Percentiles rank a stretch among this genome's conserved stretches.
Evolutionary conservation across 2,888 invertebrate genomes (phyloP).

Genomic region (Sthenelais limicola): DNA sequence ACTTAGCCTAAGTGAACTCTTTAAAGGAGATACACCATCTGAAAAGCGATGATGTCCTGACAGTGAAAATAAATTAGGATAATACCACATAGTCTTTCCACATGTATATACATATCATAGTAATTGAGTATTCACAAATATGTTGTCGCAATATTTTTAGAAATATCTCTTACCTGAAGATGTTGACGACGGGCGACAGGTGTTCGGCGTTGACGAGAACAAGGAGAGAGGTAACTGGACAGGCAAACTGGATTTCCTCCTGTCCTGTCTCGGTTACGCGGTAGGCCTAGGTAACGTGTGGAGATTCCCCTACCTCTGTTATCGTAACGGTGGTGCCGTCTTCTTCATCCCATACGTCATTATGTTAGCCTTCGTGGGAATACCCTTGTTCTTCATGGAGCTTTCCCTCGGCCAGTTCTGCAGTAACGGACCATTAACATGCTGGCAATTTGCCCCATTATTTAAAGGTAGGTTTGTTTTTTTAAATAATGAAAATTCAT

Average conservation of each 20-base stretch:
- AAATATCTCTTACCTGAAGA: slow-evolving; percentile 29
- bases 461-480: slow-evolving; percentile 41
- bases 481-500: too few relatives aligned
- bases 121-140: too few relatives aligned
- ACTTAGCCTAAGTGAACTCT: too few relatives aligned
- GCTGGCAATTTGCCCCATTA: slow-evolving; percentile 44
- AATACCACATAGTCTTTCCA: too few relatives aligned
- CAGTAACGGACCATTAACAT: slow-evolving; percentile 65
- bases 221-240: slow-evolving; percentile 74
- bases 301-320: slow-evolving; percentile 77
- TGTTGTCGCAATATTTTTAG: too few relatives aligned
- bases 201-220: slow-evolving; percentile 72
- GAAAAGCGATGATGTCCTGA: too few relatives aligned
- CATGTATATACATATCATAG: too few relatives aligned
- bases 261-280: slow-evolving; percentile 65
- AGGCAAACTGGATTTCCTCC: slow-evolving; percentile 75
- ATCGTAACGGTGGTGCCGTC: slow-evolving; percentile 68
- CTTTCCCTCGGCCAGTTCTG: slow-evolving; percentile 69
- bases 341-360: slow-evolving; percentile 70
- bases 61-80: too few relatives aligned
- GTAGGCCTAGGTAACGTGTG: slow-evolving; percentile 74
- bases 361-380: slow-evolving; percentile 68
- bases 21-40: too few relatives aligned
- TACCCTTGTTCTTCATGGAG: slow-evolving; percentile 70
- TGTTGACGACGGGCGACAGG: slow-evolving; percentile 32